Base-by-base conservation (phyloP, 2,888 invertebrate genomes). In the Lasioglossum marginatum region DNA sequence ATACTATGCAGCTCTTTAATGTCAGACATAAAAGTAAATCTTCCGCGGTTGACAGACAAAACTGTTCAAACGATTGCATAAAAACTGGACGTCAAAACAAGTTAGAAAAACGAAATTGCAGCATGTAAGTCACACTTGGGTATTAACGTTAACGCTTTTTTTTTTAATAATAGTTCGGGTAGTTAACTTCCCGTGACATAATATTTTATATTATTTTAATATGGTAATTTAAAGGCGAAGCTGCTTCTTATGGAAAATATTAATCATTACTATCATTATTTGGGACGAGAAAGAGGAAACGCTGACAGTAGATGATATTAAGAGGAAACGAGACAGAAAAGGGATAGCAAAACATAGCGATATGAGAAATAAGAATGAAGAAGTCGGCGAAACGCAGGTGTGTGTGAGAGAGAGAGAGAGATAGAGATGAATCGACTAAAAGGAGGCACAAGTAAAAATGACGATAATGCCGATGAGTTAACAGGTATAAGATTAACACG, bases 201-300 rank as follows among this genome's bases (percentile, higher is more conserved):
- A 31, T 63, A 31, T 31, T 63, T 31, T 63, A 63, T 63, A 63
- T 63, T 63, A 63, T 63, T 63, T 63, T 63, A 63, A 63, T 63
- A 31, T 2, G 63, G 63, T 63, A 31, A 63, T 63, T 63, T 31
- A 27, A 31, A 31, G 16, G 12, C 27, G 63, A 31, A 16, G 31
- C 27, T 5, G 14, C 31, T 63, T 31, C 14, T 31, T 63, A 63
- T 63, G 31, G 63, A 31, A 31, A 63, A 63, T 31, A 63, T 63
- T 31, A 63, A 63, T 27, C 16, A 63, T 63, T 31, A 31, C 31
- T 63, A 63, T 63, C 63, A 63, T 63, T 63, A 63, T 63, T 63
- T 63, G 31, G 31, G 63, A 16, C 16, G 63, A 16, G 31, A 31
- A 63, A 31, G 63, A 63, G 63, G 63, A 16, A 27, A 16, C 31